A percentile compares a stretch with the other conserved stretches of the same genome.
Conservation (phyloP, 37 sponge, comb jelly and placozoan species). For the Aphrocallistes beatrix region DNA sequence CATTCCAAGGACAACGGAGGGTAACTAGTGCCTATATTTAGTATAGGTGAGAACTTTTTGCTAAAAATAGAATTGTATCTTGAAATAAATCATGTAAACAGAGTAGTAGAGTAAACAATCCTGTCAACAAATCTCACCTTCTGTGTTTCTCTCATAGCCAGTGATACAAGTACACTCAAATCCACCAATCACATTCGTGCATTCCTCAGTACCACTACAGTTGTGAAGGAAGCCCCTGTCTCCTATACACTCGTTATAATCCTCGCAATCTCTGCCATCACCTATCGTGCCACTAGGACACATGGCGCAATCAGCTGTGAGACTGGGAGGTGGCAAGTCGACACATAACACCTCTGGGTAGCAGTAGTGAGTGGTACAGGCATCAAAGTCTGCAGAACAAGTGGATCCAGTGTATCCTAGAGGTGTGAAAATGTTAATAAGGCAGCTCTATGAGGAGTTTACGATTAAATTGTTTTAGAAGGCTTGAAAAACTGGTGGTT, state of each 20-base stretch:
- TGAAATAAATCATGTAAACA: too few relatives aligned
- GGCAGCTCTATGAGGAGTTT: too few relatives aligned
- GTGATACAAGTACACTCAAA: neutral
- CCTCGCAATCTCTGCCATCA: neutral
- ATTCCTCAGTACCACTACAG: neutral
- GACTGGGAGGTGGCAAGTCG: neutral
- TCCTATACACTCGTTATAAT: neutral
- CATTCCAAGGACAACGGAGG: too few relatives aligned
- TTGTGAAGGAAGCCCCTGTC: neutral
- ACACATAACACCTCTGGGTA: slow-evolving; percentile 13
- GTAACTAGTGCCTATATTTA: too few relatives aligned
- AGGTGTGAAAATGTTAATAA: neutral
- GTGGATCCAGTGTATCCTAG: neutral
- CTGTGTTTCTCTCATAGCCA: slow-evolving; percentile 16
- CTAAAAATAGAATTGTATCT: too few relatives aligned
- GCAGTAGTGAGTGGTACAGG: neutral
- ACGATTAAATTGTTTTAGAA: too few relatives aligned
- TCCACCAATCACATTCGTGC: neutral
- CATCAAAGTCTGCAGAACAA: neutral
- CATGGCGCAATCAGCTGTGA: neutral
- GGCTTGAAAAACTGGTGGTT: too few relatives aligned
- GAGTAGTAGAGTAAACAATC: too few relatives aligned
- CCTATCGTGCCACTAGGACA: neutral
- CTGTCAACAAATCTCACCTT: too few relatives aligned
- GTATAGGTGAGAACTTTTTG: too few relatives aligned